These are phyloP conservation scores for Apantesis nais DNA, from an alignment of 2,888 invertebrate genomes.

Conservation along the genomic window DNA sequence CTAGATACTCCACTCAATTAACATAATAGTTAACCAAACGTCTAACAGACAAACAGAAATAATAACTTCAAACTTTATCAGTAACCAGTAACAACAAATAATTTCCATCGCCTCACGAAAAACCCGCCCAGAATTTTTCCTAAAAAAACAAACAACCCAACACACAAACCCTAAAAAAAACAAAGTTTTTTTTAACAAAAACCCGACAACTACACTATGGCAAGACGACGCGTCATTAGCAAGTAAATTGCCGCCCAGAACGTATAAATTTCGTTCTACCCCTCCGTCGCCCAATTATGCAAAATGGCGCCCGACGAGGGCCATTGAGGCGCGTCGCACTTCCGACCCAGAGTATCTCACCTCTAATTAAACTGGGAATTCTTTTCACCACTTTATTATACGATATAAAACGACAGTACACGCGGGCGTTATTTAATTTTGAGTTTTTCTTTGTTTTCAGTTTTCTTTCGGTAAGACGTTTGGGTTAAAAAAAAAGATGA, in stretches of 20 bases:
- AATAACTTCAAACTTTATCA: neutral
- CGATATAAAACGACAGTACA: slow-evolving; percentile 77
- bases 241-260: slow-evolving; percentile 82
- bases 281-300: slow-evolving; percentile 83
- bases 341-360: slow-evolving; percentile 78
- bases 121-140: slow-evolving; percentile 18
- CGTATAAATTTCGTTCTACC: slow-evolving; percentile 84
- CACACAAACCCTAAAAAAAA: slow-evolving; percentile 41
- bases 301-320: slow-evolving; percentile 83
- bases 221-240: slow-evolving; percentile 84
- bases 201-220: slow-evolving; percentile 65
- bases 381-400: slow-evolving; percentile 84
- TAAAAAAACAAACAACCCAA: slow-evolving; percentile 21
- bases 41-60: neutral
- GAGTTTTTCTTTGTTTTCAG: slow-evolving; percentile 39
- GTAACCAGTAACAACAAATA: slow-evolving; percentile 11
- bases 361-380: slow-evolving; percentile 84
- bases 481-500: neutral
- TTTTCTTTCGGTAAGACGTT: slow-evolving; percentile 14
- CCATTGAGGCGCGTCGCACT: slow-evolving; percentile 80
- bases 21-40: neutral
- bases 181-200: slow-evolving; percentile 54
- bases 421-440: slow-evolving; percentile 65
- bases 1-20: neutral
- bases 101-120: slow-evolving; percentile 17